A percentile compares a stretch with the other conserved stretches of the same genome.
Evolutionary conservation across 2,888 invertebrate species (phyloP).

Genomic region (Luffia ferchaultella): DNA sequence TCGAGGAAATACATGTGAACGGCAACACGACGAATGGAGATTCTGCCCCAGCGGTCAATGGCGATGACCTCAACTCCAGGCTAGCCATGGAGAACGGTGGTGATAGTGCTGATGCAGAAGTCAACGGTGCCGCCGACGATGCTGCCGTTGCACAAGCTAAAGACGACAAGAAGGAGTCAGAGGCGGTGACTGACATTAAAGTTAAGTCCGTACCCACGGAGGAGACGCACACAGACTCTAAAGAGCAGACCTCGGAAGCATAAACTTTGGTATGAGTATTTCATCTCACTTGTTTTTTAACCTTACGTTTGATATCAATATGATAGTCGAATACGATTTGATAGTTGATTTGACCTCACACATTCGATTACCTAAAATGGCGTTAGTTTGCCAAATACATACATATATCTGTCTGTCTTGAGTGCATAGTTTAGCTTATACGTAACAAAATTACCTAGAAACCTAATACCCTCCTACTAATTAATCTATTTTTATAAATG

Average conservation of each 20-base stretch:
- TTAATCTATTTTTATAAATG: too few species aligned
- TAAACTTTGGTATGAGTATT: conserved; percentile 33
- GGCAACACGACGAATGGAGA: background rate
- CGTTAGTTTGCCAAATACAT: too few species aligned
- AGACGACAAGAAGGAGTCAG: background rate
- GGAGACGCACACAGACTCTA: conserved; percentile 44
- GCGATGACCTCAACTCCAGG: background rate
- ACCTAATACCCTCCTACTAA: too few species aligned
- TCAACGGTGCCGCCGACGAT: conserved; percentile 20
- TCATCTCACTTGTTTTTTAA: too few species aligned
- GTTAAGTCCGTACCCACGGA: conserved; percentile 64
- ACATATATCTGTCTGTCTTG: too few species aligned
- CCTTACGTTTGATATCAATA: too few species aligned
- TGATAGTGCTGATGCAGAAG: conserved; percentile 23
- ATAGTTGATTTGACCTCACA: too few species aligned
- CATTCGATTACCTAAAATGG: too few species aligned
- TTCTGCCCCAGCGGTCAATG: background rate
- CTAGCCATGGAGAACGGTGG: conserved; percentile 28
- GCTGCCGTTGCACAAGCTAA: background rate
- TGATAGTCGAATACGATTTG: background rate
- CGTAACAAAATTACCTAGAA: too few species aligned
- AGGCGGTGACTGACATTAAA: conserved; percentile 35
- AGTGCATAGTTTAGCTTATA: too few species aligned
- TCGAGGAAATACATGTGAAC: background rate
- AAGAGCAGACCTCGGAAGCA: conserved; percentile 61